Conservation (phyloP, 2,888 invertebrate genomes). For the Caenorhabditis sp. region DNA sequence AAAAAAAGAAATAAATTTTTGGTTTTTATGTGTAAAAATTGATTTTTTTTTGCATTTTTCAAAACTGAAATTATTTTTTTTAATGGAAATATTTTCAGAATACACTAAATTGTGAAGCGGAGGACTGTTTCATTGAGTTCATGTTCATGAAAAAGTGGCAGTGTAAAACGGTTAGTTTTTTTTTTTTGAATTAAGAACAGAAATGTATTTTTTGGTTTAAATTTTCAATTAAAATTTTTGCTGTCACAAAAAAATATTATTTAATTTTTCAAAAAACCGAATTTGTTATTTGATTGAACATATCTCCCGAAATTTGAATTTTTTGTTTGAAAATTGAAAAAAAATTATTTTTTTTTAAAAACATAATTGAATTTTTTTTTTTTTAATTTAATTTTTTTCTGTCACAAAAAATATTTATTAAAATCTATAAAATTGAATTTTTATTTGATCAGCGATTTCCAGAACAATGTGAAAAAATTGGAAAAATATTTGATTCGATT, state of each 20-base stretch:
- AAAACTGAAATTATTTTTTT: not conserved
- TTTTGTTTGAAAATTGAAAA: no score
- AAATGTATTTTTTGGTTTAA: not conserved
- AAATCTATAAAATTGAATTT: no score
- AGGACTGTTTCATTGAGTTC: conserved; percentile 44
- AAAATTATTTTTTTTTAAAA: no score
- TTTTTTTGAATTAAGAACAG: not conserved
- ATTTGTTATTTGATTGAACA: no score
- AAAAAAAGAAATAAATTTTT: not conserved
- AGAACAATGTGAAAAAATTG: no score
- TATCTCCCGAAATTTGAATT: no score
- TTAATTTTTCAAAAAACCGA: not conserved
- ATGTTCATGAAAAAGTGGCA: conserved; percentile 42
- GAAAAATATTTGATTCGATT: no score
- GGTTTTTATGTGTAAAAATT: not conserved
- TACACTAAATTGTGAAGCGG: conserved; percentile 36
- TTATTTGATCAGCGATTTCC: no score
- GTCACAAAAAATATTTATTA: no score
- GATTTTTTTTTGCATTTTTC: not conserved
- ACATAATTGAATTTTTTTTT: no score
- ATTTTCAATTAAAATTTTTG: no score
- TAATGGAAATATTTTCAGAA: conserved; percentile 29
- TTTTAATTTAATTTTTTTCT: no score
- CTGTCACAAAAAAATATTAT: not conserved
- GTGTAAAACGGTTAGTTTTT: conserved; percentile 29